Base-by-base conservation (phyloP, 2,113 vertebrate genomes). In the Galeopterus variegatus region DNA sequence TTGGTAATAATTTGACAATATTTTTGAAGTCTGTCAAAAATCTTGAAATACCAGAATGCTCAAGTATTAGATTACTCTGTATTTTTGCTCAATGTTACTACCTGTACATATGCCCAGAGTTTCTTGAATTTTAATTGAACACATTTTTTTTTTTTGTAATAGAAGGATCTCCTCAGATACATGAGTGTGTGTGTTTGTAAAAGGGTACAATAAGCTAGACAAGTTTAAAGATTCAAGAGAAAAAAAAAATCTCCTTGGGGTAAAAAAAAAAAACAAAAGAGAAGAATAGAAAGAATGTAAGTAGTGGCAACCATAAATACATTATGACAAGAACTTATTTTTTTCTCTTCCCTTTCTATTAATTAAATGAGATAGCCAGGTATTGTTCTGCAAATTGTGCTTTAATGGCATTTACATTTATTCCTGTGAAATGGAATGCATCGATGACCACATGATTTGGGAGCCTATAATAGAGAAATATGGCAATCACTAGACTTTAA, bases 1-100 rank as follows among this genome's bases (percentile, higher is more conserved):
- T 58, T 52, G 73, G 85, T 96, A 96, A 90, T 94, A 95, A 97
- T 96, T 95, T 96, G 79, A 96, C 77, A 97, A 95, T 7, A 73
- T 77, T 97, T 92, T 94, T 92, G n/a, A 96, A 93, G 72, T 89
- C 45, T 95, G 60, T 89, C 54, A 95, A 95, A 97, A 95, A 81
- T 69, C 31, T 80, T 96, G 41, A 82, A 95, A 87, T 67, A 73
- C 21, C 73, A 62, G 14, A 1, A 90, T 86, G 24, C 48, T 95
- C 76, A 82, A 88, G 54, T 93, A 73, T 81, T 80, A 73, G 77
- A 28, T 77, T 92, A 48, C 45, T 85, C 13, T 77, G 45, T 83
- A 15, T 90, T 91, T 88, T 90, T 96, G 62, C 56, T 69, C 6
- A 85, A 54, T 69, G 18, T 36, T 76, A 67, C 28, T 67, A 79